Base-by-base conservation (phyloP, 2,113 vertebrate species). In the Larimichthys polyactis region DNA sequence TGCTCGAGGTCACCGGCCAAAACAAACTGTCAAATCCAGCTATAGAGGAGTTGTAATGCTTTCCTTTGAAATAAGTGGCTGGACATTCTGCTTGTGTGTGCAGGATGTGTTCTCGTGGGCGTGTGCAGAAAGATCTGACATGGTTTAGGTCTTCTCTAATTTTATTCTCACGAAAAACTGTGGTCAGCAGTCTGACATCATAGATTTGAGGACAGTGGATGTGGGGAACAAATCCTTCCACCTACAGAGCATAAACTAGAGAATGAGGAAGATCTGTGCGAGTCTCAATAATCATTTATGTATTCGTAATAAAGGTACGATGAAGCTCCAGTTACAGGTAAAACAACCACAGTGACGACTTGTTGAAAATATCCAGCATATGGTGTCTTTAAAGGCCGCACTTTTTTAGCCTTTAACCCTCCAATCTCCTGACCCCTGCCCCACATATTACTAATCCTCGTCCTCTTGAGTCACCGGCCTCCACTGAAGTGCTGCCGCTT, bases 371-470 rank as follows among this genome's bases (percentile, higher is more conserved):
- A 40, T 63, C 36, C 51, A 62, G 32, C 78, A 79, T 63, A 71
- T 84, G 78, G 68, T 17, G 6, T 51, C 49, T 63, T 52, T 72
- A 29, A 67, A 67, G 43, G 68, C 62, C 48, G 43, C 55, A 40
- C 43, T 60, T 48, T 48, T 51, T 71, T 58, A 46, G 49, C 65
- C 68, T 60, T 22, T 51, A 67, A 69, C 46, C 71, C 12, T 70
- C 40, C 48, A 49, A 46, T 86, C 67, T 88, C 57, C 67, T 84
- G 77, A 87, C 74, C 83, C 22, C 57, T 82, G 81, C 17, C 71
- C 80, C 43, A 22, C 55, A 19, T 44, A 59, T 51, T 2, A n/a
- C 17, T 79, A 72, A 86, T 83, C 76, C 71, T 48, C 24, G 57
- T 29, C 75, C 51, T 66, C 74, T 8, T 71, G 69, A 78, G 29